A percentile compares a stretch with the other conserved stretches of the same genome.
Evolutionary conservation across 2,797 vertebrate genomes (phyloP).

Genomic region (Squalus acanthias): DNA sequence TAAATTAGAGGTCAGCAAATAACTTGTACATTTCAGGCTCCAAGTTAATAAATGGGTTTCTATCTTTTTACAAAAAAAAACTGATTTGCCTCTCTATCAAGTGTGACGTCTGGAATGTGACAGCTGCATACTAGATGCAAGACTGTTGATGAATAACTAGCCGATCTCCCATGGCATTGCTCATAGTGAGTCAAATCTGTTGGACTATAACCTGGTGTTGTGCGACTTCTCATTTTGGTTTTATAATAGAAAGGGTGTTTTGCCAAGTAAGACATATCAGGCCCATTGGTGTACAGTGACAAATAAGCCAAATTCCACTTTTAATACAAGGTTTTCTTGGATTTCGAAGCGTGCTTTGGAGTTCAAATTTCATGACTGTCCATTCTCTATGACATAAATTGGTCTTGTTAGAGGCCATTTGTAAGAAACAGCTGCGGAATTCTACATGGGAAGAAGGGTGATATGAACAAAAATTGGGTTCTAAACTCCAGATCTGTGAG

Average conservation of each 20-base stretch:
- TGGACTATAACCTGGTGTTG: too few species aligned
- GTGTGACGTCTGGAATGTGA: not conserved
- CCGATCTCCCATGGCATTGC: not conserved
- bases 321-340: not conserved
- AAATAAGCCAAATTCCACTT: not conserved
- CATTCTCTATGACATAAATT: not conserved
- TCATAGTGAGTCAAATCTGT: not conserved
- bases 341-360: not conserved
- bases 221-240: too few species aligned
- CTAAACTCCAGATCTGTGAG: not conserved
- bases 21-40: not conserved
- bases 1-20: not conserved
- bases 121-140: not conserved
- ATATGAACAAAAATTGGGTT: not conserved
- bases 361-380: not conserved
- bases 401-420: not conserved
- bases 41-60: not conserved
- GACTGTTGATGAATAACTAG: not conserved
- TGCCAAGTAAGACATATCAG: not conserved
- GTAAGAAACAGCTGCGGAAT: not conserved
- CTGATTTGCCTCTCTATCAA: not conserved
- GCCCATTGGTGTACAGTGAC: not conserved
- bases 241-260: not conserved
- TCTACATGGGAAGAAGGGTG: not conserved
- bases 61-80: too few species aligned